Percentiles rank a stretch among this genome's conserved stretches.
These are phyloP conservation scores for Coluber constrictor DNA, from an alignment of 2,797 vertebrate genomes.

Conservation along the genomic window DNA sequence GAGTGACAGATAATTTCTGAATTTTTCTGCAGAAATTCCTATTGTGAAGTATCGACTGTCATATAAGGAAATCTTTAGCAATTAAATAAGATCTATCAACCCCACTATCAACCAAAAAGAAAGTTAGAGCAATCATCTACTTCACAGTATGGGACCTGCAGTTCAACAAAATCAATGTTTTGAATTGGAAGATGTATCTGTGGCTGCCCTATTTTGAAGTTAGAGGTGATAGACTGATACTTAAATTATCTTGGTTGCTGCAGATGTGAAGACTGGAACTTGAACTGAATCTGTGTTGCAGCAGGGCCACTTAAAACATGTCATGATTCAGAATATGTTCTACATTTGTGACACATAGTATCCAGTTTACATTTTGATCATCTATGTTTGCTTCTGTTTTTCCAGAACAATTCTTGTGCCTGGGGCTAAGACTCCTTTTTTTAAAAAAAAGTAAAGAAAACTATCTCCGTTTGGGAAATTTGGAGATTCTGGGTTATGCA, in stretches of 20 bases:
- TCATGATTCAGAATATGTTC: background rate
- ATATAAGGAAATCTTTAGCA: background rate
- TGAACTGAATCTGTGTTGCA: background rate
- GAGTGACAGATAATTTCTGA: background rate
- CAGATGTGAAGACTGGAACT: background rate
- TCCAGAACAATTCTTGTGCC: background rate
- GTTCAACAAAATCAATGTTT: too few species aligned
- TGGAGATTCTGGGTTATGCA: background rate
- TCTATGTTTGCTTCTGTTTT: background rate
- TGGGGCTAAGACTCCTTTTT: background rate
- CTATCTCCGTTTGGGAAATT: background rate
- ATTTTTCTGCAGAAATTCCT: background rate
- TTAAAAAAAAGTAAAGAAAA: background rate
- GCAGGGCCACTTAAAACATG: background rate
- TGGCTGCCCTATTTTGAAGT: background rate
- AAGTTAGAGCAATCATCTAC: too few species aligned
- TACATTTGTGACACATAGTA: background rate
- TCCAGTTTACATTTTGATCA: background rate
- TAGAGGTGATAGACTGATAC: background rate
- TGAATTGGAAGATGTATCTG: too few species aligned
- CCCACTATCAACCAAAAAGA: background rate
- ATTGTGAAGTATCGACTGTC: too few species aligned
- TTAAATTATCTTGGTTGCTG: background rate
- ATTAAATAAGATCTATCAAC: background rate
- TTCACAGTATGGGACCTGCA: too few species aligned